phyloP scores from a whole-genome alignment of 1,140 invertebrate genomes.

The Trypoxylus dichotomus region DNA sequence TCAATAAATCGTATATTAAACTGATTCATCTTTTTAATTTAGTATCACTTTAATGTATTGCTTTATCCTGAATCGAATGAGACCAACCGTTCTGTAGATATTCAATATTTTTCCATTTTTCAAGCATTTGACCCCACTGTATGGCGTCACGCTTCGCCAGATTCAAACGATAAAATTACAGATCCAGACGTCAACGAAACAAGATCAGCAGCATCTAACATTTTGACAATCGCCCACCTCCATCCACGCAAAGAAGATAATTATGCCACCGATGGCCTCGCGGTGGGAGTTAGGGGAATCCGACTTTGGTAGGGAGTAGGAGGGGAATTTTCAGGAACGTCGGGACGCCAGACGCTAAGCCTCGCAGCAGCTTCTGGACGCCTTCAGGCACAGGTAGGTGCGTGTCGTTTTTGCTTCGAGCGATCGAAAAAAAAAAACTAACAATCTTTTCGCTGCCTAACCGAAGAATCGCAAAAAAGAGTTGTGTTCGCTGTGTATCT shows the following conservation, averaged over 20 bases:
- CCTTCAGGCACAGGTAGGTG: slow-evolving; percentile 51
- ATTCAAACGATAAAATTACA: background rate
- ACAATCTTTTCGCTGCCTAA: background rate
- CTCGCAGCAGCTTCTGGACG: slow-evolving; percentile 52
- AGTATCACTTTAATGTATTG: too few relatives aligned
- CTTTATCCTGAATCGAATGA: too few relatives aligned
- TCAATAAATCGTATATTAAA: too few relatives aligned
- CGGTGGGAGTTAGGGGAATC: slow-evolving; percentile 44
- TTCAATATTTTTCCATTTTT: too few relatives aligned
- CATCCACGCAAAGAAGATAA: background rate
- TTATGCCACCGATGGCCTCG: background rate
- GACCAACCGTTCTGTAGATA: too few relatives aligned
- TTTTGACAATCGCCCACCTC: slow-evolving; percentile 24
- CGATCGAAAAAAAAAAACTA: slow-evolving; percentile 26
- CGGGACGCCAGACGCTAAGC: slow-evolving; percentile 52
- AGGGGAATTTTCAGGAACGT: slow-evolving; percentile 39
- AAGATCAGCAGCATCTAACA: background rate
- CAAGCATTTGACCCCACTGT: too few relatives aligned
- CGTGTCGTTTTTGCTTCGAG: slow-evolving; percentile 30
- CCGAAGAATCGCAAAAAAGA: background rate
- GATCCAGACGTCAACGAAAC: background rate
- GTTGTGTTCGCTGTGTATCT: background rate
- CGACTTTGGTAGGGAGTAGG: slow-evolving; percentile 38
- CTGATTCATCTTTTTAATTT: too few relatives aligned
- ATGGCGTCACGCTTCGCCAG: too few relatives aligned